Conservation (phyloP, 2,888 invertebrate genomes). For the Polymixis lichenea region DNA sequence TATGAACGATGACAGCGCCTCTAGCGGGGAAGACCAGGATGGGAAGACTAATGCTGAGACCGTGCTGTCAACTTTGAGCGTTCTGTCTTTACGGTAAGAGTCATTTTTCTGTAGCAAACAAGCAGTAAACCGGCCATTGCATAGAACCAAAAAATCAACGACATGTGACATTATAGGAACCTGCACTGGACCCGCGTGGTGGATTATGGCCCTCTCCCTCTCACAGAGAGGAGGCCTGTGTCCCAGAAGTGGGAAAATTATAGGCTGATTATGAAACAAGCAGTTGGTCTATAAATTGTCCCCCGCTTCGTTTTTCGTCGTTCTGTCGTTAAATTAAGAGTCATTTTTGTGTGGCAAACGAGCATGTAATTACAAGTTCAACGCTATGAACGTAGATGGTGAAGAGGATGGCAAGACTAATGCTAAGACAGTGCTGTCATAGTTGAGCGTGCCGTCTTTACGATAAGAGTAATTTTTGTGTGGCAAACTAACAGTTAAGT, state of each 20-base stretch:
- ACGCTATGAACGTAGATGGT: constrained; percentile 78
- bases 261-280: neutral
- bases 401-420: constrained; percentile 89
- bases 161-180: too few species aligned
- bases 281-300: neutral
- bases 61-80: constrained; percentile 92
- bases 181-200: too few species aligned
- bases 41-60: constrained; percentile 92
- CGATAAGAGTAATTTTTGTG: constrained; percentile 68
- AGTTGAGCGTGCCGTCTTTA: constrained; percentile 92
- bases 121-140: too few species aligned
- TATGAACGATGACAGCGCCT: constrained; percentile 69
- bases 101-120: constrained; percentile 4
- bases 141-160: too few species aligned
- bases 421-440: constrained; percentile 92
- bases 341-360: neutral
- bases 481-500: neutral
- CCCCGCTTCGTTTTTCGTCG: neutral
- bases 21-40: constrained; percentile 80
- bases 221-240: too few species aligned
- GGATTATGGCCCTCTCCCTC: too few species aligned
- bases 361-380: constrained; percentile 82
- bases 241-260: too few species aligned
- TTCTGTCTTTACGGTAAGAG: constrained; percentile 90
- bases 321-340: neutral